Evolutionary conservation across 1,140 invertebrate genomes (phyloP), one percentile per base, ranked within the genome.

Genomic region (Bradynema listronoti): DNA sequence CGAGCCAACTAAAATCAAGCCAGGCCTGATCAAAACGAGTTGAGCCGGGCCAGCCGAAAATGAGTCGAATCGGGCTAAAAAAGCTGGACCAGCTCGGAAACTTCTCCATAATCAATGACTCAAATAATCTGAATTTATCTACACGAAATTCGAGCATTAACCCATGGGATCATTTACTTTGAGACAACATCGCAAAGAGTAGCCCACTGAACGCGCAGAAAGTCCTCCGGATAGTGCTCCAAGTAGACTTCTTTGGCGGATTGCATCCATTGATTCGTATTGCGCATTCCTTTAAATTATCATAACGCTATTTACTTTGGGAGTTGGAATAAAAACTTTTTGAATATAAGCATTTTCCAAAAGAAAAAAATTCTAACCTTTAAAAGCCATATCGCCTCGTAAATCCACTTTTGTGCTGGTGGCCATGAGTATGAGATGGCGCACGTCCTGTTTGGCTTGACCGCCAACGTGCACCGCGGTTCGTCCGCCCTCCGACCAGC

Each of bases 221-320:
- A 76, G 27, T 70, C 73, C n/a, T 73, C 57, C 14, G 63, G 53
- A 41, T 78, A 76, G 39, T 75, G 73, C 27, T 76, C 60, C 34
- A 76, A 46, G 36, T 76, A 76, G 11, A 61, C 56, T 36, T 58
- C 67, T 32, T 71, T 66, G 27, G 73, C 65, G 30, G 47, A 56
- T 9, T 69, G 55, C 9, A 76, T 41, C 73, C 73, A 76, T 29
- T 78, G 73, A 22, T 74, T 58, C 1, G 75, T 78, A 33, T 76
- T 78, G 6, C 65, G 55, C 73, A 76, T 76, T 29, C 75, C 73
- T 69, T 39, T n/a, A n/a, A n/a, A n/a, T n/a, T n/a, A n/a, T n/a
- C n/a, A n/a, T n/a, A n/a, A n/a, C n/a, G n/a, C n/a, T n/a, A n/a
- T n/a, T n/a, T n/a, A n/a, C n/a, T n/a, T n/a, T n/a, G n/a, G n/a